phyloP scores from a whole-genome alignment of 1,140 invertebrate genomes.

The Macrobrachium rosenbergii region DNA sequence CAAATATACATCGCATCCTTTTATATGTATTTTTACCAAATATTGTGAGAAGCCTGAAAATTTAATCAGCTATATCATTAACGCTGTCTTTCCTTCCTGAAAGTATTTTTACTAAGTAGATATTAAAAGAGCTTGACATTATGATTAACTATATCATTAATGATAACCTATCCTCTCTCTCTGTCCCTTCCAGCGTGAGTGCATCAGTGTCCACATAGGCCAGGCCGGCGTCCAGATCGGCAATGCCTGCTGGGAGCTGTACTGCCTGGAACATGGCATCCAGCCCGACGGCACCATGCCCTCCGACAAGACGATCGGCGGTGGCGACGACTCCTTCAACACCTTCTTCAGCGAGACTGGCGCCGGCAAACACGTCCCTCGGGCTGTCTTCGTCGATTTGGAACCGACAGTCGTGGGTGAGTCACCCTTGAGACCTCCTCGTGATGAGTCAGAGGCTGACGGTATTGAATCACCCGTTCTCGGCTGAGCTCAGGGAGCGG shows the following conservation, averaged over 20 bases:
- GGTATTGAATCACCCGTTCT: no score
- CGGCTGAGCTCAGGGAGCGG: no score
- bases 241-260: constrained; percentile 52
- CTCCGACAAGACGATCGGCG: constrained; percentile 76
- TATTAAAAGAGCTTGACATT: no score
- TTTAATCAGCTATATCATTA: no score
- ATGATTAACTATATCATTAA: no score
- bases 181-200: constrained; percentile 32
- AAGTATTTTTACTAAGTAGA: no score
- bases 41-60: no score
- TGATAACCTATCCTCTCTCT: not conserved
- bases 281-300: constrained; percentile 88
- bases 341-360: constrained; percentile 58
- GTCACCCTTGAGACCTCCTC: constrained; percentile 7
- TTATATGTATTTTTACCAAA: no score
- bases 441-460: no score
- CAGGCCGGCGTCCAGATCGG: constrained; percentile 52
- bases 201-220: constrained; percentile 39
- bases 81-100: no score
- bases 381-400: constrained; percentile 71
- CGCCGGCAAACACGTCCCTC: constrained; percentile 68
- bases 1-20: no score
- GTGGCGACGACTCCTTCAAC: constrained; percentile 67
- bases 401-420: constrained; percentile 72
- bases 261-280: constrained; percentile 75